Percentiles rank a stretch among this genome's conserved stretches.
These are phyloP conservation scores for Dromius quadrimaculatus DNA, from an alignment of 2,888 invertebrate genomes.

Conservation along the genomic window DNA sequence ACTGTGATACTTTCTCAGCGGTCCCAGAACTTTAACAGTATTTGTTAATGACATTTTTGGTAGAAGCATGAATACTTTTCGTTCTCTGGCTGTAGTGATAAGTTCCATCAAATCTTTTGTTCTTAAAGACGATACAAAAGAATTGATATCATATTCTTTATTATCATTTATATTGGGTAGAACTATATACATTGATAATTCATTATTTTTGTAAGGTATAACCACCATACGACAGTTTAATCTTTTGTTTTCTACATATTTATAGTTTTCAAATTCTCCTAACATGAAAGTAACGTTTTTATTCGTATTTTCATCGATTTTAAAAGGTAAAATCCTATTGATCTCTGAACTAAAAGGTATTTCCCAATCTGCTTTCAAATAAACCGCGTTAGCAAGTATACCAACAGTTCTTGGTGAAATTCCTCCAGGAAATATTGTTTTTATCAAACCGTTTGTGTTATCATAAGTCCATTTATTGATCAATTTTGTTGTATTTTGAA, in stretches of 20 bases:
- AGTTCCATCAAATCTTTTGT: slow-evolving; percentile 58
- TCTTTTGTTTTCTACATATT: slow-evolving; percentile 61
- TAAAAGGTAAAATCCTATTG: slow-evolving; percentile 62
- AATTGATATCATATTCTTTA: slow-evolving; percentile 60
- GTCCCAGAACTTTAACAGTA: slow-evolving; percentile 60
- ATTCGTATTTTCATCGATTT: slow-evolving; percentile 54
- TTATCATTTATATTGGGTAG: slow-evolving; percentile 63
- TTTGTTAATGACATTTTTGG: slow-evolving; percentile 62
- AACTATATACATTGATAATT: slow-evolving; percentile 67
- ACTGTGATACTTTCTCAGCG: slow-evolving; percentile 59
- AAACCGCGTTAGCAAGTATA: slow-evolving; percentile 66
- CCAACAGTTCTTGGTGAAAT: slow-evolving; percentile 61
- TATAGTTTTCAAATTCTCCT: slow-evolving; percentile 60
- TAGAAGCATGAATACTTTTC: slow-evolving; percentile 60
- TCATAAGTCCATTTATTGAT: slow-evolving; percentile 63
- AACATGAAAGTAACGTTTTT: slow-evolving; percentile 61
- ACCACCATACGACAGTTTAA: slow-evolving; percentile 63
- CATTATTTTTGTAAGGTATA: slow-evolving; percentile 65
- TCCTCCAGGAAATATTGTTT: slow-evolving; percentile 61
- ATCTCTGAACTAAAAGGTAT: slow-evolving; percentile 64
- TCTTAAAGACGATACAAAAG: slow-evolving; percentile 58
- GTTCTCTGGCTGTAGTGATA: slow-evolving; percentile 56
- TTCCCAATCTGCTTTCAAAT: slow-evolving; percentile 67
- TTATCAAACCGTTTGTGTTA: slow-evolving; percentile 64
- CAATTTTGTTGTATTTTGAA: slow-evolving; percentile 37